Evolutionary conservation across 2,888 invertebrate species (phyloP), one percentile per base, ranked within the genome.

Genomic region (Perizoma affinitatum): DNA sequence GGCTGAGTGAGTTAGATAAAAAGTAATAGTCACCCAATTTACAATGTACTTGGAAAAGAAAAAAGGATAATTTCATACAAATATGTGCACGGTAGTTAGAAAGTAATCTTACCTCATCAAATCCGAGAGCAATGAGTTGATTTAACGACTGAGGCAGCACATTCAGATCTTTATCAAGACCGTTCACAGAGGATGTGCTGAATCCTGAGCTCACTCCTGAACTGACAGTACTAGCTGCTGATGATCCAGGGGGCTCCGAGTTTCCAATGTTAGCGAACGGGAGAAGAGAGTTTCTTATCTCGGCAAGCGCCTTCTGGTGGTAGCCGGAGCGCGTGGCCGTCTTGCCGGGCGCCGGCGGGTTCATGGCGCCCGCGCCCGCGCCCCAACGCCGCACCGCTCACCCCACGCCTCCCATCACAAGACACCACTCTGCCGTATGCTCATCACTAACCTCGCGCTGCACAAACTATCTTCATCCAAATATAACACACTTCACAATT

Each of bases 231-330:
- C 96, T 96, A 56, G 96, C 96, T 41, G 96, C 96, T 71, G 96
- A 96, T 0, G 95, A 95, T 70, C 95, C 95, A 44, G 94, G 94
- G 51, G 95, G 94, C 73, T 94, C 94, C 5, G 92, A 88, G 67
- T 79, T 91, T 61, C 92, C 90, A 72, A 91, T 94, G 79, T 96
- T 96, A 56, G 96, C 96, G 84, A 96, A 97, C 55, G 96, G 97
- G 76, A 96, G 93, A 75, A 97, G 88, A 63, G 96, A 96, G 86
- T 96, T 96, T 74, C 97, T 94, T 80, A 97, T 97, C 90, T 96
- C 96, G 89, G 96, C 96, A 88, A 97, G 94, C 83, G 97, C 97
- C 93, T 96, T 96, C 89, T 96, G 96, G 90, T 96, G 96, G 90
- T 97, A 97, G 92, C 96, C 96, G 92, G 95, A 94, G 91, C 95